Evolutionary conservation across 1,140 invertebrate species (phyloP), one percentile per base, ranked within the genome.

Genomic region (Heliothis subflexa): DNA sequence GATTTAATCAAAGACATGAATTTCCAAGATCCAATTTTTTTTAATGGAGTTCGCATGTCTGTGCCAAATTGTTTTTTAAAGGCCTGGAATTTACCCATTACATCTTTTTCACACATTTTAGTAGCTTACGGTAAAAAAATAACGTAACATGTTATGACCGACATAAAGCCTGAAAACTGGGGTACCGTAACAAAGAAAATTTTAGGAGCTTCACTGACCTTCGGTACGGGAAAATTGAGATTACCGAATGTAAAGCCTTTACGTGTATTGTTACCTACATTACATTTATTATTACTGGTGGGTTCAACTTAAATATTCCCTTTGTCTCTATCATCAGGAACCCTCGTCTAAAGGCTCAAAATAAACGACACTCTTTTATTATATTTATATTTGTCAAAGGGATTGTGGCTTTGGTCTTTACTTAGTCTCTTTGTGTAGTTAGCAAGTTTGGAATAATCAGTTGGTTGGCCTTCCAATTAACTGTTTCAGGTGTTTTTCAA

Each of bases 401-500:
- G 64, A 68, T 68, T 50, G n/a, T 21, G 21, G 64, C 28, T 25
- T 52, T 68, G 25, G 47, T 68, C 64, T 68, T 68, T 68, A 47
- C 64, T 28, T 68, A 28, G 45, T 47, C 21, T 68, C 47, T 68
- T 68, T 52, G 47, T 50, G 47, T 68, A 68, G 50, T 68, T 68
- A 68, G 33, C 33, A 33, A 33, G 33, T 33, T 33, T 33, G 33
- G 7, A 33, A 33, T 33, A 13, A 57, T 57, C 55, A 25, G 16
- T 55, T 55, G n/a, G 1, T 33, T 2, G 3, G 18, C 21, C 11
- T 25, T 13, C 12, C 13, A 57, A 57, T 33, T 33, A 33, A 33
- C 3, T 7, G 33, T 33, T 33, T 33, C 33, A 33, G 33, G 1
- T 33, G 33, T 33, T 33, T 33, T 7, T 64, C 40, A 64, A 47